Percentiles rank a stretch among this genome's conserved stretches.
These are phyloP conservation scores for Neodiprion fabricii DNA, from an alignment of 1,140 invertebrate genomes.

Conservation along the genomic window DNA sequence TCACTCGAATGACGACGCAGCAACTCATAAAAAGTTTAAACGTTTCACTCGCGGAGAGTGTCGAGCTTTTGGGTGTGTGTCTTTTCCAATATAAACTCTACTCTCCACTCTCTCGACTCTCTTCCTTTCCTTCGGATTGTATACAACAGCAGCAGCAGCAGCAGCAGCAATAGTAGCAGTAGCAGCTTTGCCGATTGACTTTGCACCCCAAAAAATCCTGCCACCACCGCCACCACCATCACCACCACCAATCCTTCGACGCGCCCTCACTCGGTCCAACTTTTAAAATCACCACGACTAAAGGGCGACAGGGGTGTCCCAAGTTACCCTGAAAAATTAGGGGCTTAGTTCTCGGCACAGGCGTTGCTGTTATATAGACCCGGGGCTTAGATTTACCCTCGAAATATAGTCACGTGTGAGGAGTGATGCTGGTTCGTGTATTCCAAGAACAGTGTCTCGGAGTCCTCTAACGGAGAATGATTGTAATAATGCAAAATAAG, in stretches of 20 bases:
- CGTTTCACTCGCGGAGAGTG: constrained; percentile 52
- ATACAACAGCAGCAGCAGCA: not conserved
- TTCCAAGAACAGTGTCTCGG: no score
- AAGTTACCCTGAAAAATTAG: constrained; percentile 53
- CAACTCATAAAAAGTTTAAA: constrained; percentile 63
- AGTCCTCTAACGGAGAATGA: no score
- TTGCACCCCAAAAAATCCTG: constrained; percentile 22
- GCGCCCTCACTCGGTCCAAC: not conserved
- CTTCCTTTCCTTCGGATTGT: constrained; percentile 27
- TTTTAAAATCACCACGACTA: not conserved
- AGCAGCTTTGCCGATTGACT: constrained; percentile 56
- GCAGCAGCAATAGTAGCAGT: not conserved
- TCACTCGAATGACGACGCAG: constrained; percentile 57
- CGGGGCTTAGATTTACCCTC: not conserved
- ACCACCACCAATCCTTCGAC: constrained; percentile 14
- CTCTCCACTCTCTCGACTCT: constrained; percentile 26
- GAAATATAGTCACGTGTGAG: no score
- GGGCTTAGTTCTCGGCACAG: constrained; percentile 50
- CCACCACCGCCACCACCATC: not conserved
- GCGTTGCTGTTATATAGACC: not conserved
- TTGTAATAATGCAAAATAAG: no score
- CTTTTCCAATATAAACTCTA: constrained; percentile 60
- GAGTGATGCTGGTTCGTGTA: no score
- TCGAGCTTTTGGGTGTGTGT: constrained; percentile 34
- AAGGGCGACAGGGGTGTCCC: not conserved